Base-by-base conservation (phyloP, 2,888 invertebrate genomes). In the Epistrophe eligans region DNA sequence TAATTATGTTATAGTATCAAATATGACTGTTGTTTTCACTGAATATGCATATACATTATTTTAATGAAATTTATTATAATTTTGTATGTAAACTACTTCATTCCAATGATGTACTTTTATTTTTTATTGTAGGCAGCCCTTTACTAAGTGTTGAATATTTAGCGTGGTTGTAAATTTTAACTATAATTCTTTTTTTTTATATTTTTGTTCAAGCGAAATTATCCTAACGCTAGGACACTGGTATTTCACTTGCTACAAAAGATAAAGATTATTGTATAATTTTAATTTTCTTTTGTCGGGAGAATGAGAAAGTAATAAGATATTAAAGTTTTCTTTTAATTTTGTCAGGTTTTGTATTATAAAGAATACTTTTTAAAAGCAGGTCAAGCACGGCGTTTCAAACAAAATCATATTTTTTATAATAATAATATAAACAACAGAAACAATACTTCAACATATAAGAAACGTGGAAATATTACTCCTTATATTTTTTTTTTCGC, bases 11-110 rank as follows among this genome's bases (percentile, higher is more conserved):
- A 19, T 79, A 58, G 71, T 80, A 84, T 60, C 72, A 84, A 84
- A 84, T 72, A 67, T 79, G 84, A 84, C 79, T 84, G 57, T 50
- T 84, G 64, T 35, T 76, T 77, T 76, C 17, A 70, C 48, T 79
- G 77, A 66, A 66, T 76, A 50, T 66, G 45, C 17, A 52, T 43
- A 52, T 32, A 40, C 15, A 38, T 24, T 24, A 24, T 50, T 35
- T 35, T 19, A 76, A 4, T 62, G 40, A 62, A 62, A 15, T 40
- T 40, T 24, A 15, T n/a, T 40, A 24, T 62, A 43, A n/a, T 28
- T n/a, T 38, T 40, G 1, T 19, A 55, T 55, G 28, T 55, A 5
- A 55, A 55, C n/a, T 55, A 55, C 55, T 32, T 11, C 24, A 40
- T 13, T 24, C 4, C 15, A 38, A 40, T 40, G 7, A 35, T 35